Conservation (phyloP, 2,797 vertebrate genomes). For the Liparis tanakae region DNA sequence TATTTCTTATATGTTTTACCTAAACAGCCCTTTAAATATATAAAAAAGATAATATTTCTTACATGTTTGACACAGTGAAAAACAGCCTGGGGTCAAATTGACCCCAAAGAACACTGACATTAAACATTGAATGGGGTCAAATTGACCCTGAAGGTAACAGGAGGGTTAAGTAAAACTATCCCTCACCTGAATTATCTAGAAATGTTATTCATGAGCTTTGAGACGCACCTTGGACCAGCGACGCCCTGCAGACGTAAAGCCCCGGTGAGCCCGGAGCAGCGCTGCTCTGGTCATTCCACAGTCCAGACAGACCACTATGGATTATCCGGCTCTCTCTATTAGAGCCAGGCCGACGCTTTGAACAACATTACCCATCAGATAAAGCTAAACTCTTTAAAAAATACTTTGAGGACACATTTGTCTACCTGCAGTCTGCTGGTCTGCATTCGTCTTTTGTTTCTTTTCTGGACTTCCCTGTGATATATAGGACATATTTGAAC, state of each 20-base stretch:
- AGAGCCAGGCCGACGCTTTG: conserved; percentile 29
- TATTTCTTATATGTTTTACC: no score
- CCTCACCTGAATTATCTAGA: conserved; percentile 13
- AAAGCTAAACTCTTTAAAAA: conserved; percentile 44
- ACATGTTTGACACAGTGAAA: no score
- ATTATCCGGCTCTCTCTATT: conserved; percentile 41
- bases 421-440: neutral
- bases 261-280: conserved; percentile 39
- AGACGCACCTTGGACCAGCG: conserved; percentile 32
- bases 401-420: conserved; percentile 5
- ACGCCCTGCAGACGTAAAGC: conserved; percentile 44
- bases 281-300: conserved; percentile 42
- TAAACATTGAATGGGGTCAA: no score
- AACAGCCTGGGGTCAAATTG: no score
- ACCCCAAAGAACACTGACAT: no score
- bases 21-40: no score
- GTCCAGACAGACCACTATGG: conserved; percentile 41
- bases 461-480: neutral
- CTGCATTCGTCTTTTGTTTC: neutral
- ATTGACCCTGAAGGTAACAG: no score
- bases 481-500: neutral
- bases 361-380: conserved; percentile 48
- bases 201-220: conserved; percentile 55
- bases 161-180: neutral
- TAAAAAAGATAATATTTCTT: no score